Conservation (phyloP, 2,113 vertebrate species). For the Heloderma charlesbogerti region DNA sequence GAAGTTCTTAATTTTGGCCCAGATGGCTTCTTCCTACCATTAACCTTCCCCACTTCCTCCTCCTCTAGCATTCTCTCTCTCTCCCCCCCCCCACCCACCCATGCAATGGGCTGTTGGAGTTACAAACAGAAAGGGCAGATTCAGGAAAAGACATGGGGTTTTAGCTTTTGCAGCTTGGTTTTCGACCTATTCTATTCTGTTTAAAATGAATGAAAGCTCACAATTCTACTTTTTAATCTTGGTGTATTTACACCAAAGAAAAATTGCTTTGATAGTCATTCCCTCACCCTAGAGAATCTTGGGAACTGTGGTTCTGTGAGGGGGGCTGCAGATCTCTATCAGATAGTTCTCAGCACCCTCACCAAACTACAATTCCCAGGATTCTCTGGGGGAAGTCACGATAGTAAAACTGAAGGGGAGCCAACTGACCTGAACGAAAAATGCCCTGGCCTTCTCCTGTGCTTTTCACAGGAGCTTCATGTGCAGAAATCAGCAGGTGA, state of each 20-base stretch:
- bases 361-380: neutral
- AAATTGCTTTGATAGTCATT: neutral
- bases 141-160: neutral
- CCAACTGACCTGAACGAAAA: neutral
- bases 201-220: neutral
- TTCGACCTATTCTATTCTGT: neutral
- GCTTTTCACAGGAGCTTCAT: neutral
- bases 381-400: neutral
- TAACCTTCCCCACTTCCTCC: neutral
- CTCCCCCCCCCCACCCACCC: neutral
- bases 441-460: neutral
- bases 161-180: neutral
- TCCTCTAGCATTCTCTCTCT: neutral
- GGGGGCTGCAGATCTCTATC: no score
- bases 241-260: neutral
- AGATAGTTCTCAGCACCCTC: neutral
- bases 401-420: neutral
- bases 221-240: neutral
- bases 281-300: neutral
- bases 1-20: neutral
- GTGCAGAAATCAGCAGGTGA: neutral
- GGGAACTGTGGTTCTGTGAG: neutral
- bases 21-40: neutral
- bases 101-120: neutral
- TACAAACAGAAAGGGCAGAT: neutral